phyloP scores from a whole-genome alignment of 2,888 invertebrate species.

The Torymus aiolomorphi region DNA sequence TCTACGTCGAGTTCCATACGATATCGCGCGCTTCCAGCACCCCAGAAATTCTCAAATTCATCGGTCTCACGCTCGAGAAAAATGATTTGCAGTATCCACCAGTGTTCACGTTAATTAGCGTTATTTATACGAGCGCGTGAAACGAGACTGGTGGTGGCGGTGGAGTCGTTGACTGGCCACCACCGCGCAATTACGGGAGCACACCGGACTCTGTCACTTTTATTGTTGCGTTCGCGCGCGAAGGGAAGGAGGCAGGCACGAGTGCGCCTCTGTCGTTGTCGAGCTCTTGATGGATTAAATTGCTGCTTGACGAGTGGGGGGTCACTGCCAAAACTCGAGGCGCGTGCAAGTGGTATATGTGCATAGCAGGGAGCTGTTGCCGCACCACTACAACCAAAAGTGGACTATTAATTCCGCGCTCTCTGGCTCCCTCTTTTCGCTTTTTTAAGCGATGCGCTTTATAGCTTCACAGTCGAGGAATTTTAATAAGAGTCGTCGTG shows the following conservation, averaged over 20 bases:
- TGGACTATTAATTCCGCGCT: constrained; percentile 38
- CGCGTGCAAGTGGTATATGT: background rate
- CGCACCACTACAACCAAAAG: constrained; percentile 14
- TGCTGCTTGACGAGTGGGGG: constrained; percentile 35
- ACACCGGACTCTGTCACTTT: constrained; percentile 19
- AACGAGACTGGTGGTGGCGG: background rate
- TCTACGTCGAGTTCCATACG: background rate
- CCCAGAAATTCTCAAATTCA: background rate
- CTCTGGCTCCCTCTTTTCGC: background rate
- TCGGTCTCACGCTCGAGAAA: background rate
- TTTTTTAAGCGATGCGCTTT: background rate
- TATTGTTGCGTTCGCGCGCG: background rate
- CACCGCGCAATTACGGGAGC: constrained; percentile 8
- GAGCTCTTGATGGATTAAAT: constrained; percentile 42
- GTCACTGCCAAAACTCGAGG: constrained; percentile 15
- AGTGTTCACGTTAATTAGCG: constrained; percentile 18
- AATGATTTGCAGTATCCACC: constrained; percentile 19
- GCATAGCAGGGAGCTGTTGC: background rate
- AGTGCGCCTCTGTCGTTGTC: constrained; percentile 3
- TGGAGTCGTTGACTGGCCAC: no score
- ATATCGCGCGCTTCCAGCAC: constrained; percentile 22
- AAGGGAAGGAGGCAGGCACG: background rate
- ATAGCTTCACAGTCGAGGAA: no score
- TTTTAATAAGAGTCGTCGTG: no score
- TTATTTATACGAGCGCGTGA: background rate